These are phyloP conservation scores for Lamellibrachia satsuma DNA, from an alignment of 2,888 invertebrate genomes.

Conservation along the genomic window DNA sequence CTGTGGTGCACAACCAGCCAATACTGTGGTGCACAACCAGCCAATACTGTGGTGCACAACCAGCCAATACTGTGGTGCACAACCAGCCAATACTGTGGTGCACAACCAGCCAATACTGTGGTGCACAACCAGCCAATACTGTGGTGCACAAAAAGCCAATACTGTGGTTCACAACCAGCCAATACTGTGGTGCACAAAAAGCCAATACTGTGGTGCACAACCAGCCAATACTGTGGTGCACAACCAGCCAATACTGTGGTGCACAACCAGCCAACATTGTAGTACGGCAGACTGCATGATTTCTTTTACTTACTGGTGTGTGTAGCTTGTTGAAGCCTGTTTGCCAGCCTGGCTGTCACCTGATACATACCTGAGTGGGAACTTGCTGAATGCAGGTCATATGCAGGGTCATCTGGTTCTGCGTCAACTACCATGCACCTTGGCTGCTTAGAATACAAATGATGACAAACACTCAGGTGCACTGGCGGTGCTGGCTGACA, in stretches of 20 bases:
- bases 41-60: too few species aligned
- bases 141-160: neutral
- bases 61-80: too few species aligned
- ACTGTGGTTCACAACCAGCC: neutral
- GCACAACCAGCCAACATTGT: neutral
- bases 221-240: neutral
- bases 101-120: too few species aligned
- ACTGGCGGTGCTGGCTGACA: neutral
- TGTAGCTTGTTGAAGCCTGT: neutral
- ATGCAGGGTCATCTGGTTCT: neutral
- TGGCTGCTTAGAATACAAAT: neutral
- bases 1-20: too few species aligned
- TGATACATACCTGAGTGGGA: neutral
- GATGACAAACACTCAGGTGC: neutral
- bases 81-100: too few species aligned
- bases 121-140: neutral
- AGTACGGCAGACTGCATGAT: neutral
- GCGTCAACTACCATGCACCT: neutral
- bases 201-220: neutral
- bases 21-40: too few species aligned
- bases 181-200: too few species aligned
- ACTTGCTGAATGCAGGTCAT: neutral
- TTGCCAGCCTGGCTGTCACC: neutral
- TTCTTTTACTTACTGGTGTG: neutral
- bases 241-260: neutral